Evolutionary conservation across 64 coral and sea anemone genomes (phyloP).

Genomic region (Dendrophyllia cribrosa): DNA sequence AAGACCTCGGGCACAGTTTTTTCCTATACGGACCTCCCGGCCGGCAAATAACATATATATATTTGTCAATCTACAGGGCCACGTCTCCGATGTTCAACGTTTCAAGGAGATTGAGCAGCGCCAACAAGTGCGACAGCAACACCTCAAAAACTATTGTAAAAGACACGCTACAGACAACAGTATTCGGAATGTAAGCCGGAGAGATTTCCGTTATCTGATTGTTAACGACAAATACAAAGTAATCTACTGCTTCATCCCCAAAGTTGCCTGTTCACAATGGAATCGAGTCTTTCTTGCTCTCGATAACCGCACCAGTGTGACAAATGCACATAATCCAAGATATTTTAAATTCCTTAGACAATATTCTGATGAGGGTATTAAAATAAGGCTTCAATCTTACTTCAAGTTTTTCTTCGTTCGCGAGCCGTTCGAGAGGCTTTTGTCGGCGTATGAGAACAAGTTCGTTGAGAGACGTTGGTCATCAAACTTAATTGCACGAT

Average conservation of each 20-base stretch:
- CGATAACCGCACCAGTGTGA: background rate
- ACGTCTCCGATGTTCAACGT: too few species aligned
- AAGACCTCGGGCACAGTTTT: too few species aligned
- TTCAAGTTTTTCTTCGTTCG: slow-evolving; percentile 36
- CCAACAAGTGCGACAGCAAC: background rate
- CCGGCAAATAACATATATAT: too few species aligned
- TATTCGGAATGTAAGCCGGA: background rate
- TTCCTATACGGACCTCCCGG: too few species aligned
- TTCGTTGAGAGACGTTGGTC: too few species aligned
- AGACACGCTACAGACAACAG: background rate
- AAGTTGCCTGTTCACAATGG: background rate
- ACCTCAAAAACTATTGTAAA: background rate
- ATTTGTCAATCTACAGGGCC: too few species aligned
- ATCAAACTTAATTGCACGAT: too few species aligned
- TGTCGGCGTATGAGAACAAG: background rate
- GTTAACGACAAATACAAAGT: slow-evolving; percentile 9
- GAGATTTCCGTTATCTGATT: background rate
- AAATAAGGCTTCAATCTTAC: slow-evolving; percentile 2
- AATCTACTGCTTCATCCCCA: background rate
- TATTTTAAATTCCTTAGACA: background rate
- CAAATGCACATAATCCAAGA: background rate
- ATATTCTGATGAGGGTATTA: background rate
- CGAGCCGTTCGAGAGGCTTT: slow-evolving; percentile 4
- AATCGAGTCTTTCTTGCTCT: background rate
- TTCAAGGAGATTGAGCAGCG: too few species aligned